Percentiles rank a stretch among this genome's conserved stretches.
phyloP scores from a whole-genome alignment of 2,113 vertebrate species.

The Nyctibius bracteatus region DNA sequence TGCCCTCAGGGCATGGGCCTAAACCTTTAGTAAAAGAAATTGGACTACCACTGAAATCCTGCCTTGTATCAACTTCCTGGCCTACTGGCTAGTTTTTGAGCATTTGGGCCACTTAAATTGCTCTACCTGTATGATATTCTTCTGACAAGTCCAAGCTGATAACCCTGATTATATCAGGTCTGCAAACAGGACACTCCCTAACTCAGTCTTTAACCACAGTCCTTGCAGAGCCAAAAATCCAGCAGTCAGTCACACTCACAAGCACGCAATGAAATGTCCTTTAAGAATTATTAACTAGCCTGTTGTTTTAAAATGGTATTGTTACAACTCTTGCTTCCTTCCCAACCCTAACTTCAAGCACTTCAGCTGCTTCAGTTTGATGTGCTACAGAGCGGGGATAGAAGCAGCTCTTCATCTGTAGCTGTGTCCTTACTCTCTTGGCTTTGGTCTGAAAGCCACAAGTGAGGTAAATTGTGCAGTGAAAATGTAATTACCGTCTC shows the following conservation, averaged over 20 bases:
- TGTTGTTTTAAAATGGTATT: neutral
- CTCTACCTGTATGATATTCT: neutral
- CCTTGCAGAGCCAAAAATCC: neutral
- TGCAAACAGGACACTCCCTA: neutral
- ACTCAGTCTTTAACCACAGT: neutral
- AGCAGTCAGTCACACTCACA: neutral
- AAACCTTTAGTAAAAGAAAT: neutral
- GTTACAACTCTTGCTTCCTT: neutral
- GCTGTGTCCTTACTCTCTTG: neutral
- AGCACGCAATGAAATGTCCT: neutral
- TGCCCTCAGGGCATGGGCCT: neutral
- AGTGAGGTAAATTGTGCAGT: neutral
- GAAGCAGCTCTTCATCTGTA: neutral
- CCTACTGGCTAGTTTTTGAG: neutral
- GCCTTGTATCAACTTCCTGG: neutral
- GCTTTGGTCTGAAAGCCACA: neutral
- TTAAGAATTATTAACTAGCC: neutral
- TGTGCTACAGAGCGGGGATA: neutral
- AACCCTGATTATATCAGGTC: neutral
- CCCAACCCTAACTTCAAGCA: neutral
- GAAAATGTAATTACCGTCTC: conserved; percentile 77
- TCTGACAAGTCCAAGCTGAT: neutral
- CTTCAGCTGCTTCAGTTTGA: neutral
- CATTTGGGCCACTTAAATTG: neutral
- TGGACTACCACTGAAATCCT: neutral